Conservation (phyloP, 23 tunicate species). For the Ciona savignyi region DNA sequence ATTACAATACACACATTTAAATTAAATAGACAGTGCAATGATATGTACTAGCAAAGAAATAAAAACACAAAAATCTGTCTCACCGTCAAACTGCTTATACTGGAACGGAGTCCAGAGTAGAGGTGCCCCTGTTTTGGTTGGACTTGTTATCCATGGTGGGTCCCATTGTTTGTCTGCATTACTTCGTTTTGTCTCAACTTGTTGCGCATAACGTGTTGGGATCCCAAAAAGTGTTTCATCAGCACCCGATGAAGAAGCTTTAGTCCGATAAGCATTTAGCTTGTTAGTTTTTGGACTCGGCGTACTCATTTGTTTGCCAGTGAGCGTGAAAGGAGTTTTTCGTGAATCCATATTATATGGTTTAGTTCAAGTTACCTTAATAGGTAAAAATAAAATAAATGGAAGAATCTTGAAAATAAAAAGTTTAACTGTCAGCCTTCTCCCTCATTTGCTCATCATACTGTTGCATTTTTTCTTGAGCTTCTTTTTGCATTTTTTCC, state of each 20-base stretch:
- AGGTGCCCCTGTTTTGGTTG: conserved; percentile 67
- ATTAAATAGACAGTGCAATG: no score
- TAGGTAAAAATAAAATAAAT: not conserved
- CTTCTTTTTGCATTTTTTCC: conserved; percentile 82
- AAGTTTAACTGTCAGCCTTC: not conserved
- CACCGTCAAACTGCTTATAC: conserved; percentile 31
- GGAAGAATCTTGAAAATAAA: not conserved
- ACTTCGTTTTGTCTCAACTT: conserved; percentile 53
- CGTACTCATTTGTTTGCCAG: conserved; percentile 37
- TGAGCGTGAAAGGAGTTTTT: conserved; percentile 20
- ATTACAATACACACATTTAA: no score
- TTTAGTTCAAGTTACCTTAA: not conserved
- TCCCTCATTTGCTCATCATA: conserved; percentile 32
- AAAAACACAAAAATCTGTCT: not conserved
- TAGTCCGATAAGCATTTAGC: conserved; percentile 48
- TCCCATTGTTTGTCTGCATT: conserved; percentile 74
- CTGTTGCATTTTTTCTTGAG: conserved; percentile 47
- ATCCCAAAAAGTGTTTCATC: conserved; percentile 92
- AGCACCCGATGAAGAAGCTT: conserved; percentile 51
- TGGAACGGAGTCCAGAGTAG: conserved; percentile 84
- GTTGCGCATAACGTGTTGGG: conserved; percentile 60
- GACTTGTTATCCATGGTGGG: conserved; percentile 94
- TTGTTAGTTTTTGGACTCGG: conserved; percentile 24
- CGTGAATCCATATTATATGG: conserved; percentile 17
- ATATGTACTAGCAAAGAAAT: no score